Evolutionary conservation across 1,140 invertebrate species (phyloP), one percentile per base, ranked within the genome.

Genomic region (Lepidurus packardi): DNA sequence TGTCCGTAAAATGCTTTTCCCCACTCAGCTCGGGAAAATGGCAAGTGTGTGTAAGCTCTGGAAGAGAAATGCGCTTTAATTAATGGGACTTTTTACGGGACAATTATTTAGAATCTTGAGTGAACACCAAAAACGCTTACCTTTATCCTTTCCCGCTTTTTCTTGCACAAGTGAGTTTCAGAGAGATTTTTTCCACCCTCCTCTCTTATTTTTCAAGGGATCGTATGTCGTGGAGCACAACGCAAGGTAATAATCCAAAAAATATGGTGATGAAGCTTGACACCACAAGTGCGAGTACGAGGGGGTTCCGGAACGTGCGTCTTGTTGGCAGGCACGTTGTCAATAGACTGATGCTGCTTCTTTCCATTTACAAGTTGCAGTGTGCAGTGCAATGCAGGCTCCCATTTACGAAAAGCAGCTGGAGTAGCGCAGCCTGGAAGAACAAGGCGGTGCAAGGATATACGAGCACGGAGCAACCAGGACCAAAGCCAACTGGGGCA

Each of bases 291-390:
- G 53, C 45, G 45, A 11, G 16, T 7, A 8, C 53, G 1, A 7
- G 21, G 53, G 21, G 6, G 13, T 13, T 34, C 16, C 45, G 53
- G 53, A 21, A 13, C 6, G 53, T 7, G 53, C 53, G 53, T 65
- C 53, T 65, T 7, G 53, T 65, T 65, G 53, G 53, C 21, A 65
- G 53, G 53, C 53, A 65, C 53, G 53, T 65, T 65, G 53, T 65
- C 53, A 65, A 65, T 65, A 65, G 53, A 65, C 53, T 65, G 53
- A 65, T 65, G 53, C 53, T 65, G 53, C 53, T 65, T 65, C 53
- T 65, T 21, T 65, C 53, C 53, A 65, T 21, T 65, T 65, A 65
- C 53, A 21, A 65, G 53, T 65, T 65, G 53, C 53, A n/a, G 53
- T 0, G n/a, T 65, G 53, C 53, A 65, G 53, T 65, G 53, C 53